These are phyloP conservation scores for Campopleginae sp. DNA, from an alignment of 2,888 invertebrate genomes.

Conservation along the genomic window DNA sequence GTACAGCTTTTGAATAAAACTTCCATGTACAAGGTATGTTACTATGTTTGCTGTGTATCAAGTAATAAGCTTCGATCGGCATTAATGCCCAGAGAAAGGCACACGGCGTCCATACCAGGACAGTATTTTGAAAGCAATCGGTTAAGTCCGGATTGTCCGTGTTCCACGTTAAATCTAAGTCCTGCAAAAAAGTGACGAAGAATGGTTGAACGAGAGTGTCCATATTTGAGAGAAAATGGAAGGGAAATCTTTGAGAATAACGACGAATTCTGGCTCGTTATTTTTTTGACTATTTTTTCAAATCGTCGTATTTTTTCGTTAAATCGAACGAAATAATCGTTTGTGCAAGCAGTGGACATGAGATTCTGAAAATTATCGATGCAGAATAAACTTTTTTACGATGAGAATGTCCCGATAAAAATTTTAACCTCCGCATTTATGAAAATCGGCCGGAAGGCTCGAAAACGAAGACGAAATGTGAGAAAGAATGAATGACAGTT, in stretches of 20 bases:
- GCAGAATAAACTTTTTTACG: neutral
- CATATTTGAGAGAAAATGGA: neutral
- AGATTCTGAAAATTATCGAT: neutral
- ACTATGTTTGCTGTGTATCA: conserved; percentile 90
- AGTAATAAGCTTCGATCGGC: conserved; percentile 90
- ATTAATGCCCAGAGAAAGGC: conserved; percentile 92
- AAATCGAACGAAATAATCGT: neutral
- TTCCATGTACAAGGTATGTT: conserved; percentile 91
- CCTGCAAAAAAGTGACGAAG: conserved; percentile 86
- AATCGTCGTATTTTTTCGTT: neutral
- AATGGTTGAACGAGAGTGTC: neutral
- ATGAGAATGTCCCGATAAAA: neutral
- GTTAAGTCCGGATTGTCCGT: conserved; percentile 94
- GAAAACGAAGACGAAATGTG: neutral
- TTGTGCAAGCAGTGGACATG: neutral
- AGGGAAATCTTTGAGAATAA: neutral
- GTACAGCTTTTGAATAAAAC: conserved; percentile 88
- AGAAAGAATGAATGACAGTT: neutral
- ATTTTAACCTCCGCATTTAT: neutral
- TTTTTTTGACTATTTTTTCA: neutral
- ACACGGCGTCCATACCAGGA: conserved; percentile 95
- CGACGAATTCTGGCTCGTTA: neutral
- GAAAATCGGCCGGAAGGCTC: neutral
- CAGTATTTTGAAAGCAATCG: conserved; percentile 96
- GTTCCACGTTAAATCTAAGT: conserved; percentile 91